Evolutionary conservation across 1,140 invertebrate genomes (phyloP).

Genomic region (Pygmarrhopalites habei): DNA sequence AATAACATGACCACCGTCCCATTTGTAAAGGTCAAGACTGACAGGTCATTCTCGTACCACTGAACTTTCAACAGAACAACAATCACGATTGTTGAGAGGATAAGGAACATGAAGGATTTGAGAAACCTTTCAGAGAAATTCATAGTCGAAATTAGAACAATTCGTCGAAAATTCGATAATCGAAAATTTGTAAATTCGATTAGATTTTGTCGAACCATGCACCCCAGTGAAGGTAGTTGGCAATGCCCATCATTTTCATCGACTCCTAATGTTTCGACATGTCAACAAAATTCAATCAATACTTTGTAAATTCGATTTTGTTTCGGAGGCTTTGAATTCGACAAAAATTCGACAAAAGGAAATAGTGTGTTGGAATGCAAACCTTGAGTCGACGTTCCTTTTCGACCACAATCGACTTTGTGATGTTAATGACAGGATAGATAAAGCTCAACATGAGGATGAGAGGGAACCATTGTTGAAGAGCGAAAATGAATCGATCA

Average conservation of each 20-base stretch:
- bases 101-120: slow-evolving; percentile 63
- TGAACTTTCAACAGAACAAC: slow-evolving; percentile 45
- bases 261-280: too few species aligned
- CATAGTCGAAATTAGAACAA: too few species aligned
- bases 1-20: slow-evolving; percentile 53
- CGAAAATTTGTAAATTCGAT: too few species aligned
- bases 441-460: slow-evolving; percentile 71
- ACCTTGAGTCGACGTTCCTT: slow-evolving; percentile 53
- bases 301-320: too few species aligned
- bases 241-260: slow-evolving; percentile 81
- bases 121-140: slow-evolving; percentile 79
- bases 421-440: slow-evolving; percentile 68
- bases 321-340: too few species aligned
- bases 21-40: slow-evolving; percentile 52
- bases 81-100: slow-evolving; percentile 53
- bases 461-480: slow-evolving; percentile 63
- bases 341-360: too few species aligned
- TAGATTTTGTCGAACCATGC: too few species aligned
- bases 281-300: too few species aligned
- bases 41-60: slow-evolving; percentile 31
- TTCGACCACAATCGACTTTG: slow-evolving; percentile 54
- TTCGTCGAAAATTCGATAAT: too few species aligned
- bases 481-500: slow-evolving; percentile 60
- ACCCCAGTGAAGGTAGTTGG: too few species aligned
- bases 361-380: too few species aligned